phyloP scores from a whole-genome alignment of 2,113 vertebrate genomes.

The Dendropsophus ebraccatus region DNA sequence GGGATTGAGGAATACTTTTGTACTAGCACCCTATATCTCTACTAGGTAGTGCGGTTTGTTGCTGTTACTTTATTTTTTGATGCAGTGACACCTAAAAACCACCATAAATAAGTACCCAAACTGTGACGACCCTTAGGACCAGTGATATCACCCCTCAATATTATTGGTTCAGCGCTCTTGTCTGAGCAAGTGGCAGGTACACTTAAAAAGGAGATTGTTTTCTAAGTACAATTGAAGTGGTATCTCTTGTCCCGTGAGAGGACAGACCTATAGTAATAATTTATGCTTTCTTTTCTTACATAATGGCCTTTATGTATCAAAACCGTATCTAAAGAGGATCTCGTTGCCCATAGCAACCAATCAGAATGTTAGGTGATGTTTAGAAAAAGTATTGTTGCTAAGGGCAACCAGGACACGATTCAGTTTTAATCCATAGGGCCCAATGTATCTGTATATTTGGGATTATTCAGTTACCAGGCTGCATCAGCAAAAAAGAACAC shows the following conservation, averaged over 20 bases:
- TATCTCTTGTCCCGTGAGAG: not conserved
- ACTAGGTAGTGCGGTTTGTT: too few relatives aligned
- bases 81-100: not conserved
- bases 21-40: too few relatives aligned
- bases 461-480: not conserved
- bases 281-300: not conserved
- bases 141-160: not conserved
- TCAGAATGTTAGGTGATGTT: not conserved
- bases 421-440: not conserved
- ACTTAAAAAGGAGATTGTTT: not conserved
- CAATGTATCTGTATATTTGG: not conserved
- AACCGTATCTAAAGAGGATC: not conserved
- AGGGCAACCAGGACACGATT: not conserved
- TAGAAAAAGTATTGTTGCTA: not conserved
- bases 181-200: not conserved
- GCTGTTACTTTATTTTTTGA: too few relatives aligned
- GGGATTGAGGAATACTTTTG: too few relatives aligned
- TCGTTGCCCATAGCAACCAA: not conserved
- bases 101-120: not conserved
- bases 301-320: not conserved
- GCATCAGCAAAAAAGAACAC: not conserved
- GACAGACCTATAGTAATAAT: not conserved
- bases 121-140: not conserved
- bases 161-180: not conserved
- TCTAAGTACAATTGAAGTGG: not conserved